Evolutionary conservation across 2,113 vertebrate genomes (phyloP), one percentile per base, ranked within the genome.

Genomic region (Aleadryas rufinucha): DNA sequence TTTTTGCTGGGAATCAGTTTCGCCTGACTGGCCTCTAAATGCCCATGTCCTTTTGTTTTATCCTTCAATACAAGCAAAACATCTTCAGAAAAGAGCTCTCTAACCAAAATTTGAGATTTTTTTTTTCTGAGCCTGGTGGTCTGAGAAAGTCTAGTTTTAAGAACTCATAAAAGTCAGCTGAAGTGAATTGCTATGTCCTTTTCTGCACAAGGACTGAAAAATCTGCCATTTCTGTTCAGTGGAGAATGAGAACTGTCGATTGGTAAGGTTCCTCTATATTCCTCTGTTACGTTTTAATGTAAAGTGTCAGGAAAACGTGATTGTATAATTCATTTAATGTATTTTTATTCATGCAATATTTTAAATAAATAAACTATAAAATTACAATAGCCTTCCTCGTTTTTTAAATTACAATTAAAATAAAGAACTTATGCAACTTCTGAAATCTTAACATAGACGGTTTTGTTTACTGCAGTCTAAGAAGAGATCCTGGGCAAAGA

Each of bases 341-440:
- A 37, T 64, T 78, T 84, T 76, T 70, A 41, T 70, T 61, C 23
- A 28, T 9, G 27, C 50, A n/a, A 70, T 39, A 26, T 39, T 85
- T 18, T 53, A 92, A 95, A 97, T 93, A 95, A 95, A 96, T 7
- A 16, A 84, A 57, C 16, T 83, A 18, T 37, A 42, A 95, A 90
- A 94, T 71, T 41, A 23, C 31, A 65, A 1, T 44, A 68, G 89
- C 8, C 47, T 92, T 37, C 27, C 16, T 78, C 1, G 9, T 19
- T 69, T 76, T 66, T 72, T 7, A 17, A 37, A 49, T 86, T 69
- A 24, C 44, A 44, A 7, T 75, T 52, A 60, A 82, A 76, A 13
- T 64, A 27, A 85, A 30, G 53, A 44, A 7, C 14, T 79, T 3
- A 1, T 39, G 13, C 35, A 57, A 16, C 30, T 56, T 68, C 8